Evolutionary conservation across 2,113 vertebrate species (phyloP).

Genomic region (Python bivittatus): DNA sequence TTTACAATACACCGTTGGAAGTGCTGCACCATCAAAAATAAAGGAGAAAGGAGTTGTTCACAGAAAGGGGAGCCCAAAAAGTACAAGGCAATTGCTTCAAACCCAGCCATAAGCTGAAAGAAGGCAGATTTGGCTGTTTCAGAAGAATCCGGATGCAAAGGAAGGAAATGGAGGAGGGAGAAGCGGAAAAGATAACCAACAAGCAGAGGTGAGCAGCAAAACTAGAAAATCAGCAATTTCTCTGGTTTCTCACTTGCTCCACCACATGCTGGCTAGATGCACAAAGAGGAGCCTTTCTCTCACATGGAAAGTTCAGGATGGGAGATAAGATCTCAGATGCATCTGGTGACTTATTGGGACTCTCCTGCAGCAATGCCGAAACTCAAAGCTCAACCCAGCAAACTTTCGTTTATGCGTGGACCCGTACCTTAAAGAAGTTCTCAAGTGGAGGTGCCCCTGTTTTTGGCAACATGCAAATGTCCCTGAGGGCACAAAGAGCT

Average conservation of each 20-base stretch:
- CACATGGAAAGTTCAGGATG: background rate
- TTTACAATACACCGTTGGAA: background rate
- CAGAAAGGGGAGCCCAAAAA: background rate
- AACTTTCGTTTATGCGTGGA: background rate
- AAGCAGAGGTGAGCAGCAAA: accelerated
- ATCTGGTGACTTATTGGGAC: too few relatives aligned
- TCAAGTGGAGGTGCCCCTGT: background rate
- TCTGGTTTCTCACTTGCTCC: background rate
- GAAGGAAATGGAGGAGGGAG: conserved; percentile 14
- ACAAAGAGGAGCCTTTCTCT: background rate
- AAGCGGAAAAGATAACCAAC: background rate
- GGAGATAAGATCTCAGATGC: background rate
- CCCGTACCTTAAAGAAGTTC: background rate
- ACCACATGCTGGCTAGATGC: background rate
- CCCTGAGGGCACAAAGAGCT: background rate
- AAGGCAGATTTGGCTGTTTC: conserved; percentile 5
- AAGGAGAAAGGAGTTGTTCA: conserved; percentile 4
- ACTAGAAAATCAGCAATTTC: background rate
- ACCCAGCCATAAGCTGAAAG: accelerated
- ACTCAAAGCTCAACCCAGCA: too few relatives aligned
- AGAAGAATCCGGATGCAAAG: conserved; percentile 22
- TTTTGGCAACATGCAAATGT: background rate
- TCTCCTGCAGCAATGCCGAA: background rate
- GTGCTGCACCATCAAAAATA: background rate
- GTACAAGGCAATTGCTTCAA: background rate